These are phyloP conservation scores for Hippasteria phrygiana DNA, from an alignment of 53 echinoderm and acorn worm species.

Conservation along the genomic window DNA sequence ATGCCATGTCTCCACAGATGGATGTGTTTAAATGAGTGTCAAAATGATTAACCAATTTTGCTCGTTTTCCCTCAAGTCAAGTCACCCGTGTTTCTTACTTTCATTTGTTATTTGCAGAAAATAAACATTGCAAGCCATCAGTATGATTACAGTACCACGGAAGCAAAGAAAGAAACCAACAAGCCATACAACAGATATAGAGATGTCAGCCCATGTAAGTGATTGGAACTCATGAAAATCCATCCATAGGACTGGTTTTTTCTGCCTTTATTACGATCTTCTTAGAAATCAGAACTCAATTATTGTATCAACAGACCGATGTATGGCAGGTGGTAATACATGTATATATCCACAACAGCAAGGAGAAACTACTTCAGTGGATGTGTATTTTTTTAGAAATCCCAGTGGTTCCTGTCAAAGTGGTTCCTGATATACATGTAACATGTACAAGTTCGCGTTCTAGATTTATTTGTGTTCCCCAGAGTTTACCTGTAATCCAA, in stretches of 20 bases:
- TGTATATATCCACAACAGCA: no score
- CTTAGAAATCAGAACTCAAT: no score
- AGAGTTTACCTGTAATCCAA: no score
- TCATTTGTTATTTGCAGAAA: conserved; percentile 60
- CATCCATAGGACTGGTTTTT: no score
- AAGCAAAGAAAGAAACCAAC: conserved; percentile 86
- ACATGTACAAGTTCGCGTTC: background rate
- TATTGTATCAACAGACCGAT: no score
- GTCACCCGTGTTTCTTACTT: background rate
- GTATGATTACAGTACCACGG: conserved; percentile 75
- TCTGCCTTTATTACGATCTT: no score
- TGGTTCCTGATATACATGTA: background rate
- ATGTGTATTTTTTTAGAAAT: background rate
- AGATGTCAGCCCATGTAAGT: conserved; percentile 97
- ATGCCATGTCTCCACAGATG: no score
- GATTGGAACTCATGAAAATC: background rate
- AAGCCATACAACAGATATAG: conserved; percentile 95
- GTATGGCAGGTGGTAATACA: no score
- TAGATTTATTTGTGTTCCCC: background rate
- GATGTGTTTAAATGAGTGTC: no score
- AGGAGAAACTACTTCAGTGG: background rate
- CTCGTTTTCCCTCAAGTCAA: background rate
- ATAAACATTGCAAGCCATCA: conserved; percentile 71
- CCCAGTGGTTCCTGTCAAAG: background rate
- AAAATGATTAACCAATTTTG: no score